phyloP scores from a whole-genome alignment of 2,888 invertebrate genomes.

The Callimorpha dominula region DNA sequence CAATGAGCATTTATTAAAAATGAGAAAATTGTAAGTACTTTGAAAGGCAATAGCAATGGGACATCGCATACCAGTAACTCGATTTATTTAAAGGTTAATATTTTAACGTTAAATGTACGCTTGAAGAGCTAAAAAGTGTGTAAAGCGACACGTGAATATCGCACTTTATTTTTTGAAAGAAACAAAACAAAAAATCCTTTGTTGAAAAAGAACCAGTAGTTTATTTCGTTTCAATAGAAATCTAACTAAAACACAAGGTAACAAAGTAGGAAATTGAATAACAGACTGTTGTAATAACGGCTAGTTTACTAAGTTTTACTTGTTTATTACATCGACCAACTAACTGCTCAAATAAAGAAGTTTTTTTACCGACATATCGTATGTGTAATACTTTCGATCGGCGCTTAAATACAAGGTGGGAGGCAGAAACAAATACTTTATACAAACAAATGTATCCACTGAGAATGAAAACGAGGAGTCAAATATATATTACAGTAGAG shows the following conservation, averaged over 20 bases:
- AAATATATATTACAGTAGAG: too few relatives aligned
- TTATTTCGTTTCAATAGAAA: slow-evolving; percentile 8
- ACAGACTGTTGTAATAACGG: slow-evolving; percentile 15
- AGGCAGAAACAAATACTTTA: neutral
- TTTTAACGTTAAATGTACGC: slow-evolving; percentile 20
- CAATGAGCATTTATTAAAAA: too few relatives aligned
- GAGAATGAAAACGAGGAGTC: neutral
- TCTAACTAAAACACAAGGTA: neutral
- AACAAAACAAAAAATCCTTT: slow-evolving; percentile 15
- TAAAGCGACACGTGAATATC: slow-evolving; percentile 16
- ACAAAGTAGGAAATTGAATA: slow-evolving; percentile 18
- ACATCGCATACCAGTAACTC: too few relatives aligned
- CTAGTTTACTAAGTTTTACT: slow-evolving; percentile 16
- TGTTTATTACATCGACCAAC: slow-evolving; percentile 32
- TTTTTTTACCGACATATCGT: neutral
- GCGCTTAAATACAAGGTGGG: neutral
- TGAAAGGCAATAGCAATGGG: too few relatives aligned
- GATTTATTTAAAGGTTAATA: too few relatives aligned
- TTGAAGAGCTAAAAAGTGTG: slow-evolving; percentile 13
- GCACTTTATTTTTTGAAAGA: neutral
- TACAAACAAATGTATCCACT: neutral
- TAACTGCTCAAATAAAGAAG: slow-evolving; percentile 8
- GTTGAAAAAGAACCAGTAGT: neutral
- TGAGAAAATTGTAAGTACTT: too few relatives aligned
- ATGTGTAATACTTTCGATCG: neutral